Conservation (phyloP, 2,888 invertebrate species). For the Hanleya hanleyi region DNA sequence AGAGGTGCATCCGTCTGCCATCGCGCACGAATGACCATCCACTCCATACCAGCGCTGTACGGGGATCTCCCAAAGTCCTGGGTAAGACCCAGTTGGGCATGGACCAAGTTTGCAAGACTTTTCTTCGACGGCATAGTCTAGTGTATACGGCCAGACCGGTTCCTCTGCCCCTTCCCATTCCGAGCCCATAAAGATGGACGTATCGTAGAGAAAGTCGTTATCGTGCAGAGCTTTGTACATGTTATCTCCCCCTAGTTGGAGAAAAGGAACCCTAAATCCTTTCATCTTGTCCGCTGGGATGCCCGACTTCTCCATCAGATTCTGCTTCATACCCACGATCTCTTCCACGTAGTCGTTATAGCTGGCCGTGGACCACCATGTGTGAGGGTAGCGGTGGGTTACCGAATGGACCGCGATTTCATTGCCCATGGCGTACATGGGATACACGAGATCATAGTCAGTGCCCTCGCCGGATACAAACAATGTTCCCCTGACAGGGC, state of each 20-base stretch:
- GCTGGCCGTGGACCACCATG: slow-evolving; percentile 87
- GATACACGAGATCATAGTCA: slow-evolving; percentile 98
- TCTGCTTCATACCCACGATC: slow-evolving; percentile 91
- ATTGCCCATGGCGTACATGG: slow-evolving; percentile 94
- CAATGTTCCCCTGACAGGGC: slow-evolving; percentile 87
- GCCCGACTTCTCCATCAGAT: slow-evolving; percentile 85
- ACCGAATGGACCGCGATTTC: slow-evolving; percentile 99
- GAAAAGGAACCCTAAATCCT: slow-evolving; percentile 93
- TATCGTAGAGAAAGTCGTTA: slow-evolving; percentile 94
- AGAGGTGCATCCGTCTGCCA: slow-evolving; percentile 52
- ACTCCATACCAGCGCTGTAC: slow-evolving; percentile 72
- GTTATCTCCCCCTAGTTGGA: slow-evolving; percentile 90
- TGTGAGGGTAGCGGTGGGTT: slow-evolving; percentile 69
- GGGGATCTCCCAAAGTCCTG: slow-evolving; percentile 80
- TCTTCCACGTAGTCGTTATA: slow-evolving; percentile 94
- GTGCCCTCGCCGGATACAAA: slow-evolving; percentile 99
- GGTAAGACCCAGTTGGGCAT: slow-evolving; percentile 53
- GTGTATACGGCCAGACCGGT: slow-evolving; percentile 95
- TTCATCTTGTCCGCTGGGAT: slow-evolving; percentile 86
- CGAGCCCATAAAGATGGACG: slow-evolving; percentile 88
- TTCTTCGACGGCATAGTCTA: slow-evolving; percentile 78
- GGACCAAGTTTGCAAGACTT: slow-evolving; percentile 42
- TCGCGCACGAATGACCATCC: slow-evolving; percentile 51
- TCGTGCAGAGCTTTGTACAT: slow-evolving; percentile 96
- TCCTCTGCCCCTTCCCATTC: slow-evolving; percentile 89